These are phyloP conservation scores for Siderastrea radians DNA, from an alignment of 92 coral and sea anemone genomes.

Conservation along the genomic window DNA sequence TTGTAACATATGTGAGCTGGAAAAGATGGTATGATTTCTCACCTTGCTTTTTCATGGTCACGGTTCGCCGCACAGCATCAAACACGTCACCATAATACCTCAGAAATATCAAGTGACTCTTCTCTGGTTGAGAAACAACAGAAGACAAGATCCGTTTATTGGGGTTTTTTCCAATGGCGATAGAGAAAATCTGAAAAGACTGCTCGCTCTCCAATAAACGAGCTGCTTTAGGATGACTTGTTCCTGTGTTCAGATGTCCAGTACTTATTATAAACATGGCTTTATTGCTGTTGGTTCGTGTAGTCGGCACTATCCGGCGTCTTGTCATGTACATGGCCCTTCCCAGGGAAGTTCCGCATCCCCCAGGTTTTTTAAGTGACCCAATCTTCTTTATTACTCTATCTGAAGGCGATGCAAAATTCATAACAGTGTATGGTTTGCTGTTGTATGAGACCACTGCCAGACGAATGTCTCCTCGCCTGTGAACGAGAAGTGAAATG, in stretches of 20 bases:
- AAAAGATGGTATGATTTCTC: background rate
- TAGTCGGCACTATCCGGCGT: conserved; percentile 56
- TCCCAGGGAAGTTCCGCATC: conserved; percentile 77
- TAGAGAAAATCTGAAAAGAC: conserved; percentile 65
- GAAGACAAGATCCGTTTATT: conserved; percentile 49
- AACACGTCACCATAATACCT: conserved; percentile 72
- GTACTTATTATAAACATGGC: conserved; percentile 77
- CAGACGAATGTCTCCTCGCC: conserved; percentile 77
- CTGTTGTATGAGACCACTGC: conserved; percentile 69
- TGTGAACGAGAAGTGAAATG: conserved; percentile 11
- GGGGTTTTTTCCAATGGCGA: conserved; percentile 78
- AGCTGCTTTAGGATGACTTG: conserved; percentile 73
- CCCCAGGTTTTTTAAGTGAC: conserved; percentile 58
- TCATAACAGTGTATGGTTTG: conserved; percentile 59
- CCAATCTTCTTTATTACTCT: conserved; percentile 52
- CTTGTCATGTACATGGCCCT: conserved; percentile 66
- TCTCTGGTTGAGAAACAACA: conserved; percentile 71
- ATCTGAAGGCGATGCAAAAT: conserved; percentile 60
- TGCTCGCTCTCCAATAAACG: conserved; percentile 60
- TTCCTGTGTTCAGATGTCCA: conserved; percentile 71
- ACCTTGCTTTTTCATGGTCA: conserved; percentile 53
- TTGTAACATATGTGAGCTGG: background rate
- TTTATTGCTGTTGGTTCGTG: conserved; percentile 64
- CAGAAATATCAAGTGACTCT: conserved; percentile 69
- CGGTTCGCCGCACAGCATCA: conserved; percentile 69